Evolutionary conservation across 2,797 vertebrate genomes (phyloP).

Genomic region (Cacajao melanocephalus): DNA sequence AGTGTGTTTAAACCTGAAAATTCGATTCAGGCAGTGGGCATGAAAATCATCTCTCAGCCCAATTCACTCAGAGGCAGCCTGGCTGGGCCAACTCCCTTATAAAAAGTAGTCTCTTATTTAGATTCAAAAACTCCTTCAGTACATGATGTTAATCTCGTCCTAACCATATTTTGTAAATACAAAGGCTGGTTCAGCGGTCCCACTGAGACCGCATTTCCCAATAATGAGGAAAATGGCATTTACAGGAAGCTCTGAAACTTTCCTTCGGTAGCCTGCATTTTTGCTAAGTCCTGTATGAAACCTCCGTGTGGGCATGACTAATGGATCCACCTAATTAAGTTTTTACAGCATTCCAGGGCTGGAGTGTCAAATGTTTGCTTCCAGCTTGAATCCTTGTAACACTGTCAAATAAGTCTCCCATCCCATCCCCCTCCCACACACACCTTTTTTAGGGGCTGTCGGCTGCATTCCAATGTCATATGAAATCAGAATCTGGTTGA

Average conservation of each 20-base stretch:
- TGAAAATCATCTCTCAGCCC: constrained; percentile 61
- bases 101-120: constrained; percentile 64
- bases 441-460: constrained; percentile 82
- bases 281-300: constrained; percentile 83
- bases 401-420: constrained; percentile 90
- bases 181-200: constrained; percentile 81
- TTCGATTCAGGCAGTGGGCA: not conserved
- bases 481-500: constrained; percentile 82
- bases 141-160: constrained; percentile 81
- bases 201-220: constrained; percentile 85
- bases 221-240: constrained; percentile 87
- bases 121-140: constrained; percentile 71
- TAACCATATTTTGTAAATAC: constrained; percentile 85
- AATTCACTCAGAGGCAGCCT: constrained; percentile 31
- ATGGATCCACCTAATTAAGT: constrained; percentile 96
- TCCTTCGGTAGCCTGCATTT: constrained; percentile 84
- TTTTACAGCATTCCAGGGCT: constrained; percentile 94
- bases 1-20: not conserved
- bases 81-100: constrained; percentile 29
- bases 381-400: constrained; percentile 90
- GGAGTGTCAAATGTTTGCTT: constrained; percentile 95
- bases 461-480: constrained; percentile 85
- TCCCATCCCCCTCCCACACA: constrained; percentile 68
- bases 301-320: constrained; percentile 90
- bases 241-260: constrained; percentile 87